These are phyloP conservation scores for Chaetogeoica ovagalla DNA, from an alignment of 2,888 invertebrate genomes.

Conservation along the genomic window DNA sequence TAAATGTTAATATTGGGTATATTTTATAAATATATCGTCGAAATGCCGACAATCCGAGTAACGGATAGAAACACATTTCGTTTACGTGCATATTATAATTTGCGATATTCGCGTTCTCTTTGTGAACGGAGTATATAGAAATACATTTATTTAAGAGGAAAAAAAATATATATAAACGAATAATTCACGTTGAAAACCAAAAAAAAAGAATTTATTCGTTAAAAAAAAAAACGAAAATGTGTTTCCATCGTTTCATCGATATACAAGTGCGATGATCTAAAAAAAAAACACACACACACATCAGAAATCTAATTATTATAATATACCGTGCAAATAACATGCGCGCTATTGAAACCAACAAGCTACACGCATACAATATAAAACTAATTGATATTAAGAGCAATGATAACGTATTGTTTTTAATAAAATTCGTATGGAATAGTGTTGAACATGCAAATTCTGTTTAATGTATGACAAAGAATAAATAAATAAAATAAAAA, in stretches of 20 bases:
- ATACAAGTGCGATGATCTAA: background rate
- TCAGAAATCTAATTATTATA: background rate
- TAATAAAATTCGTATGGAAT: background rate
- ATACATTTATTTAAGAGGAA: too few species aligned
- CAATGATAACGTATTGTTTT: slow-evolving; percentile 24
- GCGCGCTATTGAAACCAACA: slow-evolving; percentile 13
- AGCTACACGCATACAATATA: background rate
- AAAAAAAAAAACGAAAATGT: background rate
- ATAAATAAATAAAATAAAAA: background rate
- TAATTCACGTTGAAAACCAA: too few species aligned
- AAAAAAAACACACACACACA: too few species aligned
- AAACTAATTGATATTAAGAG: slow-evolving; percentile 19
- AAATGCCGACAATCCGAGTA: background rate
- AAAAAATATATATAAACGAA: too few species aligned
- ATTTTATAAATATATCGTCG: too few species aligned
- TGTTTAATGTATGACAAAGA: slow-evolving; percentile 5
- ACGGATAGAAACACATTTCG: background rate
- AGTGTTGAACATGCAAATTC: slow-evolving; percentile 36
- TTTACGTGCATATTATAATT: background rate
- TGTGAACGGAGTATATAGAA: background rate
- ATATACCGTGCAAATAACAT: slow-evolving; percentile 1
- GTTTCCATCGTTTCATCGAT: background rate
- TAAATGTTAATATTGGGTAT: too few species aligned
- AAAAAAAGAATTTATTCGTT: background rate
- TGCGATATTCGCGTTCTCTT: too few species aligned